Conservation (phyloP, 2,888 invertebrate genomes). For the Drosophila leonis region DNA sequence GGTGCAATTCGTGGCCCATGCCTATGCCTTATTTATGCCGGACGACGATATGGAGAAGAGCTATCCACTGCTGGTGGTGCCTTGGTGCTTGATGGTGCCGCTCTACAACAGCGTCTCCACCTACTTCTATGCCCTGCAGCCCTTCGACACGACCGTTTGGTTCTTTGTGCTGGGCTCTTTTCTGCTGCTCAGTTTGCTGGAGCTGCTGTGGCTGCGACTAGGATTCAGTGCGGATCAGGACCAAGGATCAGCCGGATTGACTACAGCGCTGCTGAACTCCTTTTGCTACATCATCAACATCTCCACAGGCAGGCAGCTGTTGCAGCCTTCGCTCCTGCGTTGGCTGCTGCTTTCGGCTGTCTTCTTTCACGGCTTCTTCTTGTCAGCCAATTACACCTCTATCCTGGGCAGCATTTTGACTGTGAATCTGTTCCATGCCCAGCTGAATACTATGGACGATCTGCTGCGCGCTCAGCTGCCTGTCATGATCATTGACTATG, state of each 20-base stretch:
- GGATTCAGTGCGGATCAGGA: constrained; percentile 6
- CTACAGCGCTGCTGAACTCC: constrained; percentile 38
- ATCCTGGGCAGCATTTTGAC: constrained; percentile 79
- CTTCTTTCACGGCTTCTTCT: constrained; percentile 73
- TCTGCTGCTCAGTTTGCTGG: constrained; percentile 43
- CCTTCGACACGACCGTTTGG: constrained; percentile 75
- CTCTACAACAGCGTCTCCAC: constrained; percentile 71
- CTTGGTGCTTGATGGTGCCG: constrained; percentile 82
- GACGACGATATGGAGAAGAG: constrained; percentile 72
- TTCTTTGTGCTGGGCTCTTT: constrained; percentile 53
- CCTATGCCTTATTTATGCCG: constrained; percentile 74
- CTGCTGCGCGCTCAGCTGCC: constrained; percentile 66
- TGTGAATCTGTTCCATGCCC: constrained; percentile 70
- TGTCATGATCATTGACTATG: constrained; percentile 81
- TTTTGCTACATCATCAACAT: constrained; percentile 73
- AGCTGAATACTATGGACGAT: constrained; percentile 79
- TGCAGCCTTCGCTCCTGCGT: constrained; percentile 48
- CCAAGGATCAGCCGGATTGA: not conserved
- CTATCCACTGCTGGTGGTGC: constrained; percentile 78
- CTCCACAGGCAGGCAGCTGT: constrained; percentile 44
- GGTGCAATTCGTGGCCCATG: constrained; percentile 70
- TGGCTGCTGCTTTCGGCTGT: constrained; percentile 62
- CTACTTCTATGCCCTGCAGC: constrained; percentile 72
- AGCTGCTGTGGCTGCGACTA: constrained; percentile 50
- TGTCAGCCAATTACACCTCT: constrained; percentile 75